Conservation (phyloP, 53 echinoderm and acorn worm genomes). For the Glandiceps talaboti region DNA sequence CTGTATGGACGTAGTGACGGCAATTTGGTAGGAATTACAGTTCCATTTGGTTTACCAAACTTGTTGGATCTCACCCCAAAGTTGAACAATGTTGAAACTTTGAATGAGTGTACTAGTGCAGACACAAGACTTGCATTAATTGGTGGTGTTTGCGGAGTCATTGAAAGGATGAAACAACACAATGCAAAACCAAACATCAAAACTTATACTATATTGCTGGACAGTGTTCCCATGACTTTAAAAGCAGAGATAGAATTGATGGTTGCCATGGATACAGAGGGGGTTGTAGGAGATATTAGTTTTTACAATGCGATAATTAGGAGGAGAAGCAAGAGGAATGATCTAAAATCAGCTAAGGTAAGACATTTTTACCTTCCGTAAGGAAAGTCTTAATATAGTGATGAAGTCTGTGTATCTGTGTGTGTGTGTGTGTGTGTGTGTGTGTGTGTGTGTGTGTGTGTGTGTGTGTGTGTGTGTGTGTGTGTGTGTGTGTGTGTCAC, state of each 20-base stretch:
- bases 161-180: slow-evolving; percentile 40
- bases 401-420: too few relatives aligned
- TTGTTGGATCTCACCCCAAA: slow-evolving; percentile 41
- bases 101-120: slow-evolving; percentile 25
- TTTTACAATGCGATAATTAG: slow-evolving; percentile 78
- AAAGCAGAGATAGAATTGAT: slow-evolving; percentile 49
- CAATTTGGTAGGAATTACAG: neutral
- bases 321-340: slow-evolving; percentile 39
- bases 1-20: neutral
- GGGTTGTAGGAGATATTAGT: slow-evolving; percentile 55
- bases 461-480: too few relatives aligned
- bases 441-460: too few relatives aligned
- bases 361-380: too few relatives aligned
- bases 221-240: slow-evolving; percentile 40
- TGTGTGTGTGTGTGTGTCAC: too few relatives aligned
- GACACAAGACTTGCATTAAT: slow-evolving; percentile 50
- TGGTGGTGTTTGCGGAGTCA: slow-evolving; percentile 41
- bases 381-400: too few relatives aligned
- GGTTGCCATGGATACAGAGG: slow-evolving; percentile 31
- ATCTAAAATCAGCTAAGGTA: slow-evolving; percentile 69
- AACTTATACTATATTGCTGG: slow-evolving; percentile 47
- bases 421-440: too few relatives aligned
- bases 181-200: slow-evolving; percentile 56
- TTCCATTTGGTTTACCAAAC: slow-evolving; percentile 38
- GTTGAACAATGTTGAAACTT: slow-evolving; percentile 34